Conservation (phyloP, 2,797 vertebrate genomes). For the Staurois parvus region DNA sequence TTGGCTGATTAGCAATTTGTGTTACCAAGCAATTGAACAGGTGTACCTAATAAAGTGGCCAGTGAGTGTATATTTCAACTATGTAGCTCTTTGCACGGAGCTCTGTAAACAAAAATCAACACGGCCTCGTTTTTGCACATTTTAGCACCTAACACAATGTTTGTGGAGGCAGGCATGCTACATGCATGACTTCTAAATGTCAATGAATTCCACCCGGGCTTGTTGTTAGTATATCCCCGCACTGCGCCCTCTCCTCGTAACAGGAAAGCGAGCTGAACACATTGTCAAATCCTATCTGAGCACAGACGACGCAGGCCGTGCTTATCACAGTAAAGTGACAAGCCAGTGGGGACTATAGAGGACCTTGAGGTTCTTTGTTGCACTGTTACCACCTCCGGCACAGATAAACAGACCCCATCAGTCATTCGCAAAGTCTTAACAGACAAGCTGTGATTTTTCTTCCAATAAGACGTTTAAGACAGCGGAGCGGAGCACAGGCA, state of each 20-base stretch:
- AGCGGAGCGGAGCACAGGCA: slow-evolving; percentile 42
- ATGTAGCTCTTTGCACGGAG: too few relatives aligned
- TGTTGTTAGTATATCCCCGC: slow-evolving; percentile 40
- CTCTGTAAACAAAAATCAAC: too few relatives aligned
- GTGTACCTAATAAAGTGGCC: too few relatives aligned
- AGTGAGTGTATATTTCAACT: too few relatives aligned
- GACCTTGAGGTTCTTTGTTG: slow-evolving; percentile 53
- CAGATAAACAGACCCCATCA: slow-evolving; percentile 52
- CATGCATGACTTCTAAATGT: slow-evolving; percentile 52
- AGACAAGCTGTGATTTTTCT: slow-evolving; percentile 62
- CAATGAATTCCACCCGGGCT: slow-evolving; percentile 45
- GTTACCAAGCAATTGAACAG: too few relatives aligned
- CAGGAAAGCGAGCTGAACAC: slow-evolving; percentile 26
- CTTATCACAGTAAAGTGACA: slow-evolving; percentile 57
- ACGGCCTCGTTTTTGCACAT: too few relatives aligned
- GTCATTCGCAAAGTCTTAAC: slow-evolving; percentile 52
- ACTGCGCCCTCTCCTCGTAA: slow-evolving; percentile 13
- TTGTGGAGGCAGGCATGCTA: slow-evolving; percentile 14
- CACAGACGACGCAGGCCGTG: slow-evolving; percentile 17
- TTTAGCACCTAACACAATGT: neutral
- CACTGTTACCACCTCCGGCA: slow-evolving; percentile 43
- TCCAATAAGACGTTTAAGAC: slow-evolving; percentile 55
- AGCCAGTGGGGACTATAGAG: slow-evolving; percentile 46
- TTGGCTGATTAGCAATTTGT: too few relatives aligned
- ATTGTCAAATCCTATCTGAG: slow-evolving; percentile 42